Base-by-base conservation (phyloP, 2,888 invertebrate genomes). In the Caenorhabditis plicata region DNA sequence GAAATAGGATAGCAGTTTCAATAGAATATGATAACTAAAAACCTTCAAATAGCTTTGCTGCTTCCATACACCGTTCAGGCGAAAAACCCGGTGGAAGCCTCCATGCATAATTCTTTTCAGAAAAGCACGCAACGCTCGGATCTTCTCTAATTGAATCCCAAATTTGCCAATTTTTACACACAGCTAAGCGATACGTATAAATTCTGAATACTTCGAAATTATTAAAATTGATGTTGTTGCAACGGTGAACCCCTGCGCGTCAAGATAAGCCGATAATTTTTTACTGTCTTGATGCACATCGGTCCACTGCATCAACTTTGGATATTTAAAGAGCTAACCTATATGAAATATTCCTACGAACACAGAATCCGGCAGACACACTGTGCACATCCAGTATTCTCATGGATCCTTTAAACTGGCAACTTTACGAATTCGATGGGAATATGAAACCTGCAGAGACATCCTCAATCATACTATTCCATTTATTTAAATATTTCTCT, bases 151-250 rank as follows among this genome's bases (percentile, higher is more conserved):
- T 40, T 11, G 57, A 39, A 5, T 70, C 62, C 53, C 64, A 74
- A 11, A 61, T 25, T 2, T 55, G 52, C 63, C 57, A 60, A 7
- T 29, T 43, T 23, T 56, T 52, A 2, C 62, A 58, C 4, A 74
- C 71, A 4, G 72, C 68, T 11, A 75, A 29, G 8, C 75, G 71
- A 51, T 75, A 75, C 2, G 73, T 72, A 42, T 75, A 75, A 15
- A 47, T 38, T 36, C 22, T 27, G 31, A 33, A 26, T 15, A 17
- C 3, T 26, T 15, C 11, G 13, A 20, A 13, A 36, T 33, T 25
- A n/a, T 38, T n/a, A 22, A 38, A 38, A 11, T 15, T 15, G 9
- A 8, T 22, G 20, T n/a, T 17, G 41, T 40, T 40, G 41, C 19
- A 27, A 43, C 9, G 20, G 29, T 17, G 27, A 26, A 31, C 5